Conservation (phyloP, 2,797 vertebrate genomes). For the Coluber constrictor region DNA sequence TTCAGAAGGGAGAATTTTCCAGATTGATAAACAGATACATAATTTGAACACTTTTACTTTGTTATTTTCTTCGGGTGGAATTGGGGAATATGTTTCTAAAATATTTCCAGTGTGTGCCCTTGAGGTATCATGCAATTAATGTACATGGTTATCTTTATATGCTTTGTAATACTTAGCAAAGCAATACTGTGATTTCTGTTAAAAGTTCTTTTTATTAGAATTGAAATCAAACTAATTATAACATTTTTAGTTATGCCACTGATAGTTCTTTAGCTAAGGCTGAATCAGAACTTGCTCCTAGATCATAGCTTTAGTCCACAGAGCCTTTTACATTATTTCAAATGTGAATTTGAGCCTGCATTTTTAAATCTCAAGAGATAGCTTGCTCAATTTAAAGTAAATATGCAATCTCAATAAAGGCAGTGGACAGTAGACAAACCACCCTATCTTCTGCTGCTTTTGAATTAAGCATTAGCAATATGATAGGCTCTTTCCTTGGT, state of each 20-base stretch:
- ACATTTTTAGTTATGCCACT: not conserved
- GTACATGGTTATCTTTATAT: not conserved
- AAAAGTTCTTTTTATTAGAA: not conserved
- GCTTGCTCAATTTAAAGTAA: not conserved
- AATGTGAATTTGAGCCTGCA: not conserved
- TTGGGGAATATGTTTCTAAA: not conserved
- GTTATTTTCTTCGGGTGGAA: not conserved
- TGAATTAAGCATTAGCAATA: not conserved
- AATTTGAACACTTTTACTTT: not conserved
- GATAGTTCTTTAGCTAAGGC: not conserved
- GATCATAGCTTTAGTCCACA: not conserved
- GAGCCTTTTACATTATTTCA: not conserved
- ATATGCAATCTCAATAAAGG: not conserved
- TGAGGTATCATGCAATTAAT: not conserved
- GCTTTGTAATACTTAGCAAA: not conserved
- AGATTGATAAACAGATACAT: not conserved
- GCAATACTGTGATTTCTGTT: not conserved
- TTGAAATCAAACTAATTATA: not conserved
- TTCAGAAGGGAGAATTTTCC: not conserved
- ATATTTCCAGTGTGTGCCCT: not conserved
- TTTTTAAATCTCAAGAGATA: not conserved
- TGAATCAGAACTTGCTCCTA: not conserved
- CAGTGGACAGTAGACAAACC: not conserved
- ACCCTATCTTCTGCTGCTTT: not conserved
- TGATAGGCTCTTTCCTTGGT: not conserved